Base-by-base conservation (phyloP, 2,888 invertebrate species). In the Drosophila tanythrix region DNA sequence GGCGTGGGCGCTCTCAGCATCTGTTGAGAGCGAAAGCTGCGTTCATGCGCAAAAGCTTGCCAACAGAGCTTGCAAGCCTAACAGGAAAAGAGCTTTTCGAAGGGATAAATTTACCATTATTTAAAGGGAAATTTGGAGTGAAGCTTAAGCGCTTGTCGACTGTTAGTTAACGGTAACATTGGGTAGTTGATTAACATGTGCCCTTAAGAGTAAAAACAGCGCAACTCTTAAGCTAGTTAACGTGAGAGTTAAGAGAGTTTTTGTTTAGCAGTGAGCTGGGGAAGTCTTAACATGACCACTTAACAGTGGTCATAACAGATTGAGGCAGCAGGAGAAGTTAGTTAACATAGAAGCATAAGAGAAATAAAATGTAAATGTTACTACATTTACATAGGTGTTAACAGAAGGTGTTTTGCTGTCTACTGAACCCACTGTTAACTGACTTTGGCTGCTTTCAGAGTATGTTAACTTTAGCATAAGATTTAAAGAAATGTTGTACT, bases 21-120 rank as follows among this genome's bases (percentile, higher is more conserved):
- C 67, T 59, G 74, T n/a, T 55, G 38, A 51, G 68, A 38, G 46
- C 29, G 29, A 56, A 70, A 85, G 83, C 78, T 79, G 25, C 2
- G 3, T 2, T 27, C 11, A 40, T 53, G 36, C 27, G 8, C 0
- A 0, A 81, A 83, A 84, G 82, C 58, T 81, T 8, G 1, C 0
- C 0, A 0, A 2, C 3, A 4, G 29, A 88, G 60, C 88, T 84
- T 88, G 13, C 10, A 70, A 83, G 74, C 33, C 81, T 18, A 27
- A 7, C 27, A 25, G 1, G 5, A 2, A 36, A 13, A 8, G 2
- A 72, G 70, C 76, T 79, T 82, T 56, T 2, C 1, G 2, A 10
- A 57, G 77, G 84, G 74, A 53, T 13, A 18, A 87, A 80, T 69
- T 62, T 38, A 68, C 89, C 89, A 10, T 25, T 87, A 82, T 89